These are phyloP conservation scores for Phaethon lepturus DNA, from an alignment of 2,113 vertebrate species.

Conservation along the genomic window DNA sequence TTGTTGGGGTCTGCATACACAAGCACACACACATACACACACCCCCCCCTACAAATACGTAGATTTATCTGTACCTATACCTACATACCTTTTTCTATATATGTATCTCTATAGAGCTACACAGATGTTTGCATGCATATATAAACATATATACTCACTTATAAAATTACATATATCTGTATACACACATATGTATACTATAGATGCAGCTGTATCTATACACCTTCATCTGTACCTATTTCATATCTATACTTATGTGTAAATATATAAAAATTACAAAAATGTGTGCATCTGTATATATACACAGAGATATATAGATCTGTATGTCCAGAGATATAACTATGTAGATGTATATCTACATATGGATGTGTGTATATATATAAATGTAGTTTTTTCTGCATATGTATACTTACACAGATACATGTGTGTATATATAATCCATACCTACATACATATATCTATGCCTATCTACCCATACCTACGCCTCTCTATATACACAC, in stretches of 20 bases:
- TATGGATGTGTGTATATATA: not conserved
- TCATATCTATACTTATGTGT: not conserved
- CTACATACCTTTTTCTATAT: not conserved
- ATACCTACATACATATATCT: fast-evolving
- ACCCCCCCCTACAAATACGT: not conserved
- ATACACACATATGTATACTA: not conserved
- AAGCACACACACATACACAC: not conserved
- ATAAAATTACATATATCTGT: not conserved
- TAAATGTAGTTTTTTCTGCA: no score
- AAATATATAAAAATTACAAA: not conserved
- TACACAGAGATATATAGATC: not conserved
- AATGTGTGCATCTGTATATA: not conserved
- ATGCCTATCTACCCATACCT: not conserved
- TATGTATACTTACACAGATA: not conserved
- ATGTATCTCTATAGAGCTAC: not conserved
- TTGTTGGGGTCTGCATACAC: not conserved
- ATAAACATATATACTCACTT: not conserved
- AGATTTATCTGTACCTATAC: not conserved
- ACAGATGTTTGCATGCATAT: not conserved
- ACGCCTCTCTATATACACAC: not conserved
- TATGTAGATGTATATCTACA: not conserved
- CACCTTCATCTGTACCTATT: not conserved
- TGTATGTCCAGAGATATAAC: not conserved
- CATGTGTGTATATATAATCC: not conserved
- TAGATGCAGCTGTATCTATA: not conserved